Base-by-base conservation (phyloP, 2,113 vertebrate species). In the Leiothrix lutea region DNA sequence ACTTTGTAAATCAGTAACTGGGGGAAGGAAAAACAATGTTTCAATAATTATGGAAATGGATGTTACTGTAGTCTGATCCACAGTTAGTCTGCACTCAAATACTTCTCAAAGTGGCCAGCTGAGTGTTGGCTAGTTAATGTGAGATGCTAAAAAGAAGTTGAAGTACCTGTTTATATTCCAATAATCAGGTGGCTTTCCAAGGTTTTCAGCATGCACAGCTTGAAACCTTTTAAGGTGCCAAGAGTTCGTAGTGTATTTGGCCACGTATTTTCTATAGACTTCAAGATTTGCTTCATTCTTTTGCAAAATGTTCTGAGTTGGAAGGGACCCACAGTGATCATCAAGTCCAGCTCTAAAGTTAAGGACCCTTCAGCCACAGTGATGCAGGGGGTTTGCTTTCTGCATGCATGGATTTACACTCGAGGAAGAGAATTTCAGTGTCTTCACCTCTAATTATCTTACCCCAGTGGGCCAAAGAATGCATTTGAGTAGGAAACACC, bases 131-230 rank as follows among this genome's bases (percentile, higher is more conserved):
- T 78, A 67, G 47, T 80, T 93, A 70, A 77, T 67, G 42, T 31
- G 58, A 86, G 82, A n/a, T 5, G 4, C 64, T 77, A 64, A 66
- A 73, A 92, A 90, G 90, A 53, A 83, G 36, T 50, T 89, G 56
- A 91, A 94, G 92, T 85, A 67, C n/a, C 44, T 77, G 50, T 61
- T 90, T 81, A 4, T 54, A 9, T 88, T 86, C 47, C 50, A 80
- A 20, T 72, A 80, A 91, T 77, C 83, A 60, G 64, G n/a, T 72
- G 83, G 35, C 80, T 83, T 91, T 94, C 57, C 93, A 83, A 92
- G 69, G 56, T 72, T 94, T 95, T 90, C 79, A 69, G 61, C 40
- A 8, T 80, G 65, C 56, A 21, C 28, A 77, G 79, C 72, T 71
- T 80, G 79, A 90, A 86, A 38, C 50, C 67, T 80, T 57, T 38